Conservation (phyloP, 2,888 invertebrate species). For the Mamestra brassicae region DNA sequence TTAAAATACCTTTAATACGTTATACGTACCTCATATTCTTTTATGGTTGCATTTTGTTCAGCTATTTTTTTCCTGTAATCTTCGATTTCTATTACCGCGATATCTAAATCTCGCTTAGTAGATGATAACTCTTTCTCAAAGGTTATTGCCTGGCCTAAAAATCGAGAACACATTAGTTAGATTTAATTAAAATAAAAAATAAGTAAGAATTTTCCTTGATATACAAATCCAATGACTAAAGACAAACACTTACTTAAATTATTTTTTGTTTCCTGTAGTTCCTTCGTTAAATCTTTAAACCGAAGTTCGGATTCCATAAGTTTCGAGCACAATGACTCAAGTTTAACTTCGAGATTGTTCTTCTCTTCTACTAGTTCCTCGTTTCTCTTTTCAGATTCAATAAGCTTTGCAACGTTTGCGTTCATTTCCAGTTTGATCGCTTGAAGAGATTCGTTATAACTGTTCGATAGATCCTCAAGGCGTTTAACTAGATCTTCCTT, state of each 20-base stretch:
- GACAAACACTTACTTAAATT: constrained; percentile 48
- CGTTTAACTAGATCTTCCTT: constrained; percentile 84
- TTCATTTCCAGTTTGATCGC: constrained; percentile 78
- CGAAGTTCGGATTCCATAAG: constrained; percentile 76
- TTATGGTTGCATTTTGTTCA: constrained; percentile 73
- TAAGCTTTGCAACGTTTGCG: constrained; percentile 73
- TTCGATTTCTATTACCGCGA: constrained; percentile 72
- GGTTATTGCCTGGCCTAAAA: constrained; percentile 64
- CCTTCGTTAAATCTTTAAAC: constrained; percentile 69
- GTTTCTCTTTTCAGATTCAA: constrained; percentile 80
- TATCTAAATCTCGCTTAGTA: constrained; percentile 72
- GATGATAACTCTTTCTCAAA: constrained; percentile 67
- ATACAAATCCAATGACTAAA: neutral
- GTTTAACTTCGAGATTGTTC: constrained; percentile 71
- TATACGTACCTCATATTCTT: constrained; percentile 76
- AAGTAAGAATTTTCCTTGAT: neutral
- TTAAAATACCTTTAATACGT: constrained; percentile 2
- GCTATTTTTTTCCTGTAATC: constrained; percentile 72
- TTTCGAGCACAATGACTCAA: constrained; percentile 73
- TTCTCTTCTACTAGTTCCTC: constrained; percentile 76
- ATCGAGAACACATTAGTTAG: neutral
- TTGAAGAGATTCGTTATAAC: constrained; percentile 79
- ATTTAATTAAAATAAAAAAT: neutral
- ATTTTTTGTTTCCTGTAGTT: constrained; percentile 70
- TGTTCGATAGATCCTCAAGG: constrained; percentile 76